Evolutionary conservation across 2,888 invertebrate species (phyloP).

Genomic region (Acronicta alni): DNA sequence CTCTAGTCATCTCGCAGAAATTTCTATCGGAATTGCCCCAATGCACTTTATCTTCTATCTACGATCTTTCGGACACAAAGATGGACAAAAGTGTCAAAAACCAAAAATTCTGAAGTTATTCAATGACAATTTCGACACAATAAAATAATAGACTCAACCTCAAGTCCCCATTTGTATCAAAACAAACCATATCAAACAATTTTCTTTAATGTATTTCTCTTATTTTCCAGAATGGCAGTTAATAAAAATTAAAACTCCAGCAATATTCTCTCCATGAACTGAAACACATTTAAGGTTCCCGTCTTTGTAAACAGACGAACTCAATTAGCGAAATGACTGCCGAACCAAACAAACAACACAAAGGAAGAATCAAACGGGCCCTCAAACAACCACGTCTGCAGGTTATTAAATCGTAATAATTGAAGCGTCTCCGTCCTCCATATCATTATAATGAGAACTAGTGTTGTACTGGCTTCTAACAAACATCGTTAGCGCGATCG

Average conservation of each 20-base stretch:
- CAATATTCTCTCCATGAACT: conserved; percentile 35
- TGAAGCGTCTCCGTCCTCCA: conserved; percentile 47
- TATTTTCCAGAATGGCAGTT: conserved; percentile 6
- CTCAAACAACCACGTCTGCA: conserved; percentile 38
- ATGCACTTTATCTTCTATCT: too few species aligned
- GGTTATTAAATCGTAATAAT: conserved; percentile 61
- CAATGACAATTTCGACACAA: too few species aligned
- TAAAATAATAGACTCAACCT: too few species aligned
- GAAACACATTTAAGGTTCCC: conserved; percentile 37
- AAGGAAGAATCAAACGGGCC: conserved; percentile 42
- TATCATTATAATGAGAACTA: conserved; percentile 55
- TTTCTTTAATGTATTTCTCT: conserved; percentile 21
- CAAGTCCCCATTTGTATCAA: not conserved
- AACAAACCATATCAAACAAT: conserved; percentile 18
- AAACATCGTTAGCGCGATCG: conserved; percentile 54
- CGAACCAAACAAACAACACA: conserved; percentile 40
- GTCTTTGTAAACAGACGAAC: conserved; percentile 41
- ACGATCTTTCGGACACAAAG: too few species aligned
- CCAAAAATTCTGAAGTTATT: too few species aligned
- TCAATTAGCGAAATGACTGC: conserved; percentile 43
- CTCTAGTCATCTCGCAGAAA: too few species aligned
- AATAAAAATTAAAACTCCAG: conserved; percentile 35
- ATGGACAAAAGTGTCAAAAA: too few species aligned
- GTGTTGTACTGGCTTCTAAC: conserved; percentile 44
- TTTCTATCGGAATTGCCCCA: too few species aligned